These are phyloP conservation scores for Brassicogethes aeneus DNA, from an alignment of 2,888 invertebrate genomes.

Conservation along the genomic window DNA sequence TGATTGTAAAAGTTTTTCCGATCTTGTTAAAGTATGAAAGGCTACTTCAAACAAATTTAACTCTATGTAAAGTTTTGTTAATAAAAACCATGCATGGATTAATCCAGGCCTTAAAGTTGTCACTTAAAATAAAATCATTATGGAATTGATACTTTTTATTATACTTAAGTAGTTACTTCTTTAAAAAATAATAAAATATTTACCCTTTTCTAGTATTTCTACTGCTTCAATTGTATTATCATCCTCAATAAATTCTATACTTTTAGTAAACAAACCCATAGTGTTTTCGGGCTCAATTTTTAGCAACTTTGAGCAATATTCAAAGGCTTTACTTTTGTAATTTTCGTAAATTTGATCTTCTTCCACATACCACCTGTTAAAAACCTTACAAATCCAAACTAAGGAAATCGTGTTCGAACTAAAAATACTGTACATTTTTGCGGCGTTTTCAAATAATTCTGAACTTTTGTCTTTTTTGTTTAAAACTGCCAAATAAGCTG, in stretches of 20 bases:
- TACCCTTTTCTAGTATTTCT: slow-evolving; percentile 41
- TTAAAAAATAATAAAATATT: slow-evolving; percentile 7
- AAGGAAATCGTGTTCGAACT: slow-evolving; percentile 44
- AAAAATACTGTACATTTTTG: slow-evolving; percentile 43
- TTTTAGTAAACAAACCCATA: slow-evolving; percentile 52
- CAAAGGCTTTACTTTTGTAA: slow-evolving; percentile 12
- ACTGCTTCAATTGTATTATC: slow-evolving; percentile 49
- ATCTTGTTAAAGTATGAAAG: slow-evolving; percentile 34
- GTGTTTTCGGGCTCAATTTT: slow-evolving; percentile 51
- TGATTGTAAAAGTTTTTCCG: slow-evolving; percentile 33
- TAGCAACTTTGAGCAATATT: slow-evolving; percentile 46
- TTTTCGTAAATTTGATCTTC: slow-evolving; percentile 19
- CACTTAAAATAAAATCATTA: slow-evolving; percentile 26
- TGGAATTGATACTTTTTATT: slow-evolving; percentile 2
- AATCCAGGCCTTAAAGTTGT: slow-evolving; percentile 38
- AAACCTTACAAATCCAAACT: slow-evolving; percentile 55
- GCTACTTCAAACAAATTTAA: slow-evolving; percentile 47
- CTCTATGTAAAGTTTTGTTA: slow-evolving; percentile 42
- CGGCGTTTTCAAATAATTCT: slow-evolving; percentile 40
- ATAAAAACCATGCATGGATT: slow-evolving; percentile 42
- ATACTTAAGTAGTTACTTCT: neutral
- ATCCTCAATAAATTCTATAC: slow-evolving; percentile 46
- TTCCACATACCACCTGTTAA: slow-evolving; percentile 41
- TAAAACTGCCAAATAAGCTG: slow-evolving; percentile 44
- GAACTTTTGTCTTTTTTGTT: slow-evolving; percentile 40